Evolutionary conservation across 2,797 vertebrate species (phyloP).

Genomic region (Cossypha dichroa): DNA sequence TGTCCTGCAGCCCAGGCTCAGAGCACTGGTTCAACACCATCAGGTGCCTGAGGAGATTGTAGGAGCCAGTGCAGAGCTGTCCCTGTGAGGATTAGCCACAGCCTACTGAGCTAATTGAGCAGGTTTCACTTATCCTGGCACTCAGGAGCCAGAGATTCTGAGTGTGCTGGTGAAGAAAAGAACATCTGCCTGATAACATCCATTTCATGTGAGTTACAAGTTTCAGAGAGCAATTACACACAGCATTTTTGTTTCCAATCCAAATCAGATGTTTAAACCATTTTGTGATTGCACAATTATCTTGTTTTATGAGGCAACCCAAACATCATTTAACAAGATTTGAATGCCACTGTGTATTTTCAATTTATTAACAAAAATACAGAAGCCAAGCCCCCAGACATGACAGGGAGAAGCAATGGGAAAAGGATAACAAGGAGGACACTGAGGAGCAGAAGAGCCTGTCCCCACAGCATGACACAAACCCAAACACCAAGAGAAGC

Average conservation of each 20-base stretch:
- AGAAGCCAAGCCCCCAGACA: not conserved
- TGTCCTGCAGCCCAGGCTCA: not conserved
- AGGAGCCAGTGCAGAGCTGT: not conserved
- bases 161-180: conserved; percentile 64
- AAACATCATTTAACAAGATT: conserved; percentile 55
- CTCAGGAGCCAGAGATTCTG: conserved; percentile 58
- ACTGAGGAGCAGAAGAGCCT: not conserved
- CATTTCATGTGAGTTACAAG: conserved; percentile 50
- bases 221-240: conserved; percentile 56
- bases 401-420: not conserved
- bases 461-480: accelerated
- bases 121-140: conserved; percentile 24
- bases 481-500: not conserved
- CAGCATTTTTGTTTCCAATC: conserved; percentile 54
- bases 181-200: conserved; percentile 70
- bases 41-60: not conserved
- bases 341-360: conserved; percentile 37
- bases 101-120: conserved; percentile 62
- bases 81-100: conserved; percentile 13
- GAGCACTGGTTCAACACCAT: not conserved
- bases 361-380: conserved; percentile 30
- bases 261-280: conserved; percentile 68
- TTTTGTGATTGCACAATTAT: conserved; percentile 56
- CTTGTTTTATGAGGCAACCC: conserved; percentile 57
- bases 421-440: not conserved